These are phyloP conservation scores for Pseudomugil gertrudae DNA, from an alignment of 2,797 vertebrate species.

Conservation along the genomic window DNA sequence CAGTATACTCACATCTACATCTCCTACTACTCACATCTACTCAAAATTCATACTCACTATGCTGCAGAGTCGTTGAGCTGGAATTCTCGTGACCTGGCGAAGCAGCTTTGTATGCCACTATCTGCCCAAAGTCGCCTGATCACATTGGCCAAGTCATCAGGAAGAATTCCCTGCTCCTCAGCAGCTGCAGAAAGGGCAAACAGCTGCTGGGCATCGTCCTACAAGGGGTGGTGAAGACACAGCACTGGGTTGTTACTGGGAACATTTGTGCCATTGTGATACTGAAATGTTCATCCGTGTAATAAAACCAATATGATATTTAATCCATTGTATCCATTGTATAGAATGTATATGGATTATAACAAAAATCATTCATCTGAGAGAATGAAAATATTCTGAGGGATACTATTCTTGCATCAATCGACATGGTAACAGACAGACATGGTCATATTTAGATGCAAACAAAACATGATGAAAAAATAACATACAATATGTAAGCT, in stretches of 20 bases:
- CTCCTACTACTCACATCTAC: neutral
- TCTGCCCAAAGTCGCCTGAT: conserved; percentile 95
- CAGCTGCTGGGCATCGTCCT: conserved; percentile 97
- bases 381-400: neutral
- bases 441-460: neutral
- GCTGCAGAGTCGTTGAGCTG: conserved; percentile 98
- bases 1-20: neutral
- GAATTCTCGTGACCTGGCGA: conserved; percentile 93
- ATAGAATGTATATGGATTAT: neutral
- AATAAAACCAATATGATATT: neutral
- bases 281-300: neutral
- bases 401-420: neutral
- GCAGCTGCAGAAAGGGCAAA: conserved; percentile 91
- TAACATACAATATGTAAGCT: neutral
- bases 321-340: neutral
- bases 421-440: neutral
- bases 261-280: neutral
- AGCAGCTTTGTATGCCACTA: conserved; percentile 92
- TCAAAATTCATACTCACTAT: conserved; percentile 87
- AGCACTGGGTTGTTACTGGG: neutral
- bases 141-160: conserved; percentile 90
- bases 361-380: neutral
- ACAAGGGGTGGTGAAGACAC: conserved; percentile 42
- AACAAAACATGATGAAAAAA: neutral
- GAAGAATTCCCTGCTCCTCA: conserved; percentile 94